phyloP scores from a whole-genome alignment of 2,113 vertebrate species.

The Maccullochella peelii region DNA sequence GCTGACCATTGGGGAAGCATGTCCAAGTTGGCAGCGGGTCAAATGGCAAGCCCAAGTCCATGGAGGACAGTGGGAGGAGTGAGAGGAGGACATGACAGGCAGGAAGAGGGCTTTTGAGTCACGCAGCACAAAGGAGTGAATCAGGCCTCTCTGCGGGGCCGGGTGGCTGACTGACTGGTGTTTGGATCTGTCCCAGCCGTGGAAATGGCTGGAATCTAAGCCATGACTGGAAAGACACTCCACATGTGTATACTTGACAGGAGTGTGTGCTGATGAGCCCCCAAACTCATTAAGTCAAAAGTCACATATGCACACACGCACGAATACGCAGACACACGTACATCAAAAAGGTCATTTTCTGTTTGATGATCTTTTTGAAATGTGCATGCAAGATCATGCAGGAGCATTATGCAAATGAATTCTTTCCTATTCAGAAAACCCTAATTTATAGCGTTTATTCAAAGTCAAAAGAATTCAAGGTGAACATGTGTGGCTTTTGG shows the following conservation, averaged over 20 bases:
- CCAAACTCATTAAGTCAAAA: slow-evolving; percentile 42
- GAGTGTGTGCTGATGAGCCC: slow-evolving; percentile 58
- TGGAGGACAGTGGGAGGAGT: slow-evolving; percentile 59
- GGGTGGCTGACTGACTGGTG: slow-evolving; percentile 61
- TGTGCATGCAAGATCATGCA: background rate
- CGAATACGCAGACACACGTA: background rate
- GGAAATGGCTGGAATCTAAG: slow-evolving; percentile 59
- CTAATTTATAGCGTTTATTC: background rate
- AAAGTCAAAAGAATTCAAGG: background rate
- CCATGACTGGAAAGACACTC: slow-evolving; percentile 30
- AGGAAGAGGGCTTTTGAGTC: slow-evolving; percentile 62
- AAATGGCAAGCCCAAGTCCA: slow-evolving; percentile 62
- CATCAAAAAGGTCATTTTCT: slow-evolving; percentile 7
- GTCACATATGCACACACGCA: slow-evolving; percentile 8
- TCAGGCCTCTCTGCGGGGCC: slow-evolving; percentile 56
- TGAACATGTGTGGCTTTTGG: background rate
- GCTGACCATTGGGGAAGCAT: slow-evolving; percentile 44
- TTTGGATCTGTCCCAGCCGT: slow-evolving; percentile 65
- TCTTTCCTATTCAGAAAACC: background rate
- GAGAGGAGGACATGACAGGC: slow-evolving; percentile 49
- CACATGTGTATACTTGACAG: slow-evolving; percentile 63
- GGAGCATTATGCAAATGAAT: background rate
- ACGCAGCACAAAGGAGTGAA: slow-evolving; percentile 68
- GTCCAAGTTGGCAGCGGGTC: slow-evolving; percentile 58
- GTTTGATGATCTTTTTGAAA: slow-evolving; percentile 1